Evolutionary conservation across 2,797 vertebrate genomes (phyloP), one percentile per base, ranked within the genome.

Genomic region (Phalloptychus januarius): DNA sequence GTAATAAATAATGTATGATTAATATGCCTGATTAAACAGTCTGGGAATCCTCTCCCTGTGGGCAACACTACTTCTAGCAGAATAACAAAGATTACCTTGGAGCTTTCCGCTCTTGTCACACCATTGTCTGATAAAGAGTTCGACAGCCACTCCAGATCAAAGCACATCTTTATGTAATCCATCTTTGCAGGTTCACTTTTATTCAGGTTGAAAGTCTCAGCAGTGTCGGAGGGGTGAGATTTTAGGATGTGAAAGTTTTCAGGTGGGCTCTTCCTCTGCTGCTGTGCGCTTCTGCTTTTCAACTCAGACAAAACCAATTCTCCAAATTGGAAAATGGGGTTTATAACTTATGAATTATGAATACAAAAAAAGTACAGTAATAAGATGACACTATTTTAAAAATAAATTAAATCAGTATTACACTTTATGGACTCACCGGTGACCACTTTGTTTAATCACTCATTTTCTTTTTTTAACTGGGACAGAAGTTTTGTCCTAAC

Each of bases 21-120:
- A 94, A 94, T 92, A 87, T 87, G 90, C 90, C 90, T 94, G 93
- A 92, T 94, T 94, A 94, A 95, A 93, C 92, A 92, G 91, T 90
- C 91, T 91, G 92, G 88, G 90, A 91, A 90, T 89, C 87, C 82
- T 91, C 86, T 88, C 88, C 88, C 92, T 88, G 75, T 88, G 83
- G 91, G 91, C 87, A 85, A 78, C 81, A 81, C 82, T 80, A 88
- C 92, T 92, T 93, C 87, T 89, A 86, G 90, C 88, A 90, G 91
- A 92, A 94, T 91, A 92, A 93, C 91, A 92, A 89, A 92, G 90
- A 93, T 93, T 91, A 91, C 91, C 90, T 90, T 77, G 76, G 88
- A 93, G 92, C 91, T 89, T 91, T 93, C 90, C 83, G 90, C 84
- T 91, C 79, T 67, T 89, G 90, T 91, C 90, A 89, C 82, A 71